Evolutionary conservation across 2,888 invertebrate genomes (phyloP), one percentile per base, ranked within the genome.

Genomic region (Capitulum mitella): DNA sequence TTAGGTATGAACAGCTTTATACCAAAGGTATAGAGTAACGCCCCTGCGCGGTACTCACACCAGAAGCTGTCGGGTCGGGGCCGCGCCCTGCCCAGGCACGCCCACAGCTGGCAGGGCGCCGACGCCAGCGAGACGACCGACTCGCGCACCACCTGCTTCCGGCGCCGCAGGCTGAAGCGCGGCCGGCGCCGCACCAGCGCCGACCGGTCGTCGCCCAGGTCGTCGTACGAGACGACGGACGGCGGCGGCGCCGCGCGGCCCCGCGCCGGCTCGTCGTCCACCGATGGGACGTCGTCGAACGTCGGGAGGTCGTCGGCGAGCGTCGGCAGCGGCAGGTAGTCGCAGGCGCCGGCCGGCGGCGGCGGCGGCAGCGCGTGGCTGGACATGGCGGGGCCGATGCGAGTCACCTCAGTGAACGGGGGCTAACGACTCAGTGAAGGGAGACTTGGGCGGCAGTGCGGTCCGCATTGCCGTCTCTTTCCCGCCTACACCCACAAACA

Each of bases 11-110:
- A n/a, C n/a, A n/a, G n/a, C n/a, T n/a, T n/a, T n/a, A n/a, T n/a
- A n/a, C n/a, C n/a, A n/a, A n/a, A n/a, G n/a, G n/a, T n/a, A n/a
- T n/a, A n/a, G n/a, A n/a, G n/a, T n/a, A n/a, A n/a, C n/a, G n/a
- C n/a, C n/a, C n/a, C n/a, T n/a, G n/a, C n/a, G n/a, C n/a, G n/a
- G 58, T 64, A 64, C 64, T 64, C 64, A 64, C 64, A 64, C 64
- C 64, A 64, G 34, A 34, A 34, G 64, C 64, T 64, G 64, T 58
- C 58, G 29, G 58, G 58, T 8, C 32, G 32, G 12, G 64, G 64
- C 19, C 64, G 64, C 12, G 5, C 16, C 34, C 32, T 6, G 3
- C 64, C 64, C 16, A 64, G 34, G 64, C 64, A 64, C 34, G 32
- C 22, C 64, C 64, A 64, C 32, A 34, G 64, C 29, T 29, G 64